phyloP scores from a whole-genome alignment of 1,140 invertebrate species.

The Neotoxoptera formosana region DNA sequence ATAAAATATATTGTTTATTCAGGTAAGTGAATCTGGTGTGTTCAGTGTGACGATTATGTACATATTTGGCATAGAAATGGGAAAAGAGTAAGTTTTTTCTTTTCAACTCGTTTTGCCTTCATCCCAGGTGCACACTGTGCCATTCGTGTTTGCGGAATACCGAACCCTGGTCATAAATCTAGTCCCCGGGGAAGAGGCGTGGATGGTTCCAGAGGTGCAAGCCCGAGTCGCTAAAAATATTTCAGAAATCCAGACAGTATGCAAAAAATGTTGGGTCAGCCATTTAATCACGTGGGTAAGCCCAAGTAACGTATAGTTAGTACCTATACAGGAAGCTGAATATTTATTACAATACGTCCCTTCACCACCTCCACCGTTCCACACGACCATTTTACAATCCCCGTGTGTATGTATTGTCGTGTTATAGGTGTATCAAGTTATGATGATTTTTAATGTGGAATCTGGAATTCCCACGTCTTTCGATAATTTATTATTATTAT shows the following conservation, averaged over 20 bases:
- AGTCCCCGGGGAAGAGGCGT: neutral
- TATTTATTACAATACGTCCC: constrained; percentile 14
- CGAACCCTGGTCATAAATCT: neutral
- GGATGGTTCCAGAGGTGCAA: neutral
- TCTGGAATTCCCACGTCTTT: neutral
- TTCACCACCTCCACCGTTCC: neutral
- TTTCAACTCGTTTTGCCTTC: neutral
- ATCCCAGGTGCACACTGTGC: neutral
- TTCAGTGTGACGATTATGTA: neutral
- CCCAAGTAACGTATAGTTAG: neutral
- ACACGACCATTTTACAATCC: neutral
- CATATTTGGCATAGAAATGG: neutral
- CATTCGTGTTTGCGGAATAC: neutral
- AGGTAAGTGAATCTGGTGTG: neutral
- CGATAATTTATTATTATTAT: neutral
- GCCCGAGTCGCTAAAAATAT: constrained; percentile 4
- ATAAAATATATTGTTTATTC: neutral
- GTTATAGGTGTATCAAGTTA: neutral
- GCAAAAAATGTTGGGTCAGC: constrained; percentile 30
- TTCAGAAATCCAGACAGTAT: constrained; percentile 5
- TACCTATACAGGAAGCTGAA: neutral
- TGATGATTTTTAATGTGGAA: neutral
- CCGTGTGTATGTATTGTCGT: neutral
- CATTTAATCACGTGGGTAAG: neutral
- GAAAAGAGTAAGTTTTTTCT: neutral